phyloP scores from a whole-genome alignment of 2,888 invertebrate genomes.

The Ceraclea dissimilis region DNA sequence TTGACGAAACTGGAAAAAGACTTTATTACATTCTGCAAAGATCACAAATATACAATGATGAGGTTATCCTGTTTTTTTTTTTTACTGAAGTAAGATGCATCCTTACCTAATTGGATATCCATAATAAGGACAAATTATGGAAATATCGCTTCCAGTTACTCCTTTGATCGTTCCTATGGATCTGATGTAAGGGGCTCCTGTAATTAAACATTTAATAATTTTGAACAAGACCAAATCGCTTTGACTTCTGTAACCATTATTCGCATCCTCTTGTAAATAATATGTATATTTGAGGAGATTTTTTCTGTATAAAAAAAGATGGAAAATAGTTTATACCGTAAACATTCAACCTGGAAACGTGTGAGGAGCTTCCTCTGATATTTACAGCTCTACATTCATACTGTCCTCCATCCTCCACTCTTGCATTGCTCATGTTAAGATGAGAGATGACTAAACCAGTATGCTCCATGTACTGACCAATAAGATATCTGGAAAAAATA shows the following conservation, averaged over 20 bases:
- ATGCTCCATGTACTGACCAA: constrained; percentile 64
- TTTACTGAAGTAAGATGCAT: neutral
- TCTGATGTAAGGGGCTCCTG: constrained; percentile 69
- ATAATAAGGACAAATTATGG: constrained; percentile 76
- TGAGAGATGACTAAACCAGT: constrained; percentile 76
- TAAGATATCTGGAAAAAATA: constrained; percentile 44
- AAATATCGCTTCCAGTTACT: constrained; percentile 69
- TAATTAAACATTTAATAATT: too few relatives aligned
- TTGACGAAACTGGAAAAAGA: constrained; percentile 51
- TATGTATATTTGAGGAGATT: neutral
- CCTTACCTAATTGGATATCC: constrained; percentile 69
- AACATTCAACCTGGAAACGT: constrained; percentile 70
- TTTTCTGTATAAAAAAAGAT: neutral
- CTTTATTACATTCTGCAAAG: neutral
- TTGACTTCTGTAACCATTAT: too few relatives aligned
- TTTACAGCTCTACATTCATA: constrained; percentile 77
- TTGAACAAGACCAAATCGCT: too few relatives aligned
- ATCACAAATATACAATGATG: neutral
- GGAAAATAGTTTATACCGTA: too few relatives aligned
- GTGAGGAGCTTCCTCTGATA: constrained; percentile 60
- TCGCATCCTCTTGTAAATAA: neutral
- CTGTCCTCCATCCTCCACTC: constrained; percentile 76
- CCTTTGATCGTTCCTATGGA: constrained; percentile 68
- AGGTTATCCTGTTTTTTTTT: neutral
- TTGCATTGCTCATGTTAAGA: constrained; percentile 66